Percentiles rank a stretch among this genome's conserved stretches.
Evolutionary conservation across 2,797 vertebrate genomes (phyloP).

Genomic region (Melanotaenia trifasciata): DNA sequence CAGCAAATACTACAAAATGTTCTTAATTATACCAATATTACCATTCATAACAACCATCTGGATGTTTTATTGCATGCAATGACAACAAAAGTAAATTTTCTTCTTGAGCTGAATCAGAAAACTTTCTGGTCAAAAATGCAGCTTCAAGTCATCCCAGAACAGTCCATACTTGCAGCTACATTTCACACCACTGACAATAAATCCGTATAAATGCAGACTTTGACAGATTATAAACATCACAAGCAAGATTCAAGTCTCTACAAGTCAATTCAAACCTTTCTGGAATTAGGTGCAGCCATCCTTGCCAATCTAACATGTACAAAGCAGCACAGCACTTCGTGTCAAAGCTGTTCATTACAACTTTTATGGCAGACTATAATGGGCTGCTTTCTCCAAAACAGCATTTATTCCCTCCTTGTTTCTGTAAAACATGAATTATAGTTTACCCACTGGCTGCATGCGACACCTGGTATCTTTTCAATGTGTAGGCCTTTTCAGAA

Average conservation of each 20-base stretch:
- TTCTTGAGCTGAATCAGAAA: not conserved
- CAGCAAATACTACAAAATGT: not conserved
- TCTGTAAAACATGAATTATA: not conserved
- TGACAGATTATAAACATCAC: slow-evolving; percentile 5
- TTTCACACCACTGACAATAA: slow-evolving; percentile 7
- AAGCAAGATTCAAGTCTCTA: slow-evolving; percentile 21
- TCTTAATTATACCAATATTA: not conserved
- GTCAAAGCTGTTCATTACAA: slow-evolving; percentile 30
- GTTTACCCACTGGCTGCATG: slow-evolving; percentile 8
- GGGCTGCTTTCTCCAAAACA: slow-evolving; percentile 10
- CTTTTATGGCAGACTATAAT: slow-evolving; percentile 13
- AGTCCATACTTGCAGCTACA: not conserved
- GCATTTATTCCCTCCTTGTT: slow-evolving; percentile 2
- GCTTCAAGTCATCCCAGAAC: not conserved
- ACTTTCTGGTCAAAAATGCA: not conserved
- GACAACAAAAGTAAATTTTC: not conserved
- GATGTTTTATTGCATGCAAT: not conserved
- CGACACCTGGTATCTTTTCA: not conserved
- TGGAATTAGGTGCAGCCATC: slow-evolving; percentile 12
- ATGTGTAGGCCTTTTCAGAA: not conserved
- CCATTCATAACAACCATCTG: too few species aligned
- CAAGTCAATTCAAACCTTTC: slow-evolving; percentile 5
- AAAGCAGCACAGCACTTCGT: slow-evolving; percentile 5
- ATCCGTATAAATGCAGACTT: slow-evolving; percentile 9
- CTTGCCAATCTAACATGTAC: slow-evolving; percentile 16